Evolutionary conservation across 2,888 invertebrate genomes (phyloP), one percentile per base, ranked within the genome.

Genomic region (Zootermopsis nevadensis): DNA sequence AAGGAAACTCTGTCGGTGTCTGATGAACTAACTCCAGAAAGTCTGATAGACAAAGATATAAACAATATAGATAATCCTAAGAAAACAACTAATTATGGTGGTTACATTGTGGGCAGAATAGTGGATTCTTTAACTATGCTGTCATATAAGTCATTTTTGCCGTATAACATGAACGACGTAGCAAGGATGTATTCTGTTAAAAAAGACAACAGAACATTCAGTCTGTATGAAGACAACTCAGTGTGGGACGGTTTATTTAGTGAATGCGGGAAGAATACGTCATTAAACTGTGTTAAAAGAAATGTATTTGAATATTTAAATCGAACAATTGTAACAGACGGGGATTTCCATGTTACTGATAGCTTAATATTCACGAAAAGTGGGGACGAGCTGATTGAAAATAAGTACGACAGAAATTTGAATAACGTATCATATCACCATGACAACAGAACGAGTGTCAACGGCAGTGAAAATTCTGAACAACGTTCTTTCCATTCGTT

Each of bases 221-320:
- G 42, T n/a, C 19, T 66, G 87, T 86, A 79, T 12, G 79, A 35
- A 35, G 93, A 93, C 79, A 95, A 95, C 86, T 90, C 92, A 85
- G 89, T 96, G 80, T 96, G 96, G 96, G 93, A 93, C 86, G 93
- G 93, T 84, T 91, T 96, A 85, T 91, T 95, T 82, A 93, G 92
- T 85, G 94, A 95, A 87, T 96, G 96, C 88, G 92, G 92, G 76
- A 90, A 90, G 22, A 91, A 91, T 81, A 93, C 95, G 30, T 91
- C 94, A 84, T 91, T 94, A 87, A 92, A 93, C 86, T 96, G 96
- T 88, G 93, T 96, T 83, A 95, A 95, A 87, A 94, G 94, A 87
- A 95, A 94, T 87, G 93, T 96, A 53, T 94, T 94, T 87, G 90
- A 91, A n/a, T 96, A 94, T 87, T 89, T 96, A 85, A 93, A 94